Base-by-base conservation (phyloP, 2,113 vertebrate species). In the Bostrychus sinensis region DNA sequence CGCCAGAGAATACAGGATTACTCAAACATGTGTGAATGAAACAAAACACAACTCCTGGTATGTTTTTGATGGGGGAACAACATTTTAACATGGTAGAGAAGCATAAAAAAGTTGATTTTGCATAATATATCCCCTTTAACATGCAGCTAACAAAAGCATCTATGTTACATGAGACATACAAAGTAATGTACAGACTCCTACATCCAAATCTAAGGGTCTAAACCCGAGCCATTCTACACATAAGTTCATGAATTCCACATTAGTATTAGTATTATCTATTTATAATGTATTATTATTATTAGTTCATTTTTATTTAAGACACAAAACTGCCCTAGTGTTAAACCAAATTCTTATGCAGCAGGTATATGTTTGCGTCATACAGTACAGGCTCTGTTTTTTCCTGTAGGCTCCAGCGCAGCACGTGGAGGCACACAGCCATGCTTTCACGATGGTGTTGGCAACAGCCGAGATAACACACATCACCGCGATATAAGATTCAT, bases 391-490 rank as follows among this genome's bases (percentile, higher is more conserved):
- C 8, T 55, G 37, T 41, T 56, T 17, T 48, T 54, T 11, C 8
- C 55, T 28, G 41, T 54, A 26, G 64, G 26, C 68, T 60, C 75
- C 43, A 70, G 37, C 68, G 41, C 22, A 11, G 43, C 20, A 58
- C 53, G 30, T 46, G 30, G 32, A 30, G 37, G 28, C 58, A 43
- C 48, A 13, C 20, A 30, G 30, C 41, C 39, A 48, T 16, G 7
- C 8, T 10, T 58, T 54, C 69, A 61, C 69, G 56, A 9, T 59
- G 42, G 58, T 61, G 32, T 23, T 23, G 36, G 42, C 10, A 63
- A 25, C 30, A 56, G 42, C 16, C 36, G 22, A 3, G 19, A 37
- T 56, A 53, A 62, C 65, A 51, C 25, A 37, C 70, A 56, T 72
- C 38, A 66, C 26, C 19, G 25, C 22, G 17, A 60, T 37, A 50